These are phyloP conservation scores for Ammospiza maritima DNA, from an alignment of 2,797 vertebrate species.

Conservation along the genomic window DNA sequence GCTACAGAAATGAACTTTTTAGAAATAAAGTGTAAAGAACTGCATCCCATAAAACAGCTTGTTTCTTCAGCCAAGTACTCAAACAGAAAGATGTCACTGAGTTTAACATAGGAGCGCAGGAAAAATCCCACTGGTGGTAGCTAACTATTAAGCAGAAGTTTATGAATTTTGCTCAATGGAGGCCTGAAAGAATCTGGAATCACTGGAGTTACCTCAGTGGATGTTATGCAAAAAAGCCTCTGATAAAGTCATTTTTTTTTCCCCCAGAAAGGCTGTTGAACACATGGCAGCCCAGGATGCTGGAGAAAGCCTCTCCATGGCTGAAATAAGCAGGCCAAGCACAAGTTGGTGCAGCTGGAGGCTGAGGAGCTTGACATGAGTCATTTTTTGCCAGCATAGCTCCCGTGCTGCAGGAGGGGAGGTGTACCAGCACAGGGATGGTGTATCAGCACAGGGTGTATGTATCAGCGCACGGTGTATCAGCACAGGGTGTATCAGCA, in stretches of 20 bases:
- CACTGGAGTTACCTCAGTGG: neutral
- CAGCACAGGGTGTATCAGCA: neutral
- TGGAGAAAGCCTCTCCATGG: neutral
- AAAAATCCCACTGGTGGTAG: neutral
- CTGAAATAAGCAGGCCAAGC: rapidly evolving
- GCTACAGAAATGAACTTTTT: neutral
- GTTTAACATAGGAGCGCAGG: neutral
- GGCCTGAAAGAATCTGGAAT: neutral
- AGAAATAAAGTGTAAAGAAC: neutral
- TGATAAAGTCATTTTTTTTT: neutral
- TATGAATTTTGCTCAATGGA: neutral
- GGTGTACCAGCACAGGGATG: neutral
- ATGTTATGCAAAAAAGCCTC: neutral
- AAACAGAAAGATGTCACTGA: rapidly evolving
- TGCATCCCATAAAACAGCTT: neutral
- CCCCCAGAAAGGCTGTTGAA: neutral
- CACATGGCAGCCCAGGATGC: rapidly evolving
- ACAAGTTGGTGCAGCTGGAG: neutral
- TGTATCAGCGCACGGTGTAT: neutral
- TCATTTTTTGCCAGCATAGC: neutral
- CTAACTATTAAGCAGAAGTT: neutral
- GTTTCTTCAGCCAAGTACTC: neutral
- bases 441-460: too few relatives aligned
- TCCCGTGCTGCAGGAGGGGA: neutral
- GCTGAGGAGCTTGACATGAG: neutral